These are phyloP conservation scores for Morpho helenor DNA, from an alignment of 2,888 invertebrate genomes.

Conservation along the genomic window DNA sequence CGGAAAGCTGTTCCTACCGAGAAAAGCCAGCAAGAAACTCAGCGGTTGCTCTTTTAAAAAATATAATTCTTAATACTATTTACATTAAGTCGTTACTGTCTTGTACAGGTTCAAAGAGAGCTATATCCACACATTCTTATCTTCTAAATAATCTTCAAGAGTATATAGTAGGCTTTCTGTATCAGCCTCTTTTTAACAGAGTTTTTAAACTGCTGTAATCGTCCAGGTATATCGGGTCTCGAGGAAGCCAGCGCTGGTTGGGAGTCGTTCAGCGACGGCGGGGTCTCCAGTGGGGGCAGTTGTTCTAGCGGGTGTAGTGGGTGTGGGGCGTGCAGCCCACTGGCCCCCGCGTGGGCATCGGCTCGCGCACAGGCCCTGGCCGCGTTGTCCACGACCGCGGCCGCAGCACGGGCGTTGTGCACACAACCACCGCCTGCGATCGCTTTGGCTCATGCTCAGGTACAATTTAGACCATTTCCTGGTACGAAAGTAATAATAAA, in stretches of 20 bases:
- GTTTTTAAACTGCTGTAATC: too few species aligned
- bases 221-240: constrained; percentile 48
- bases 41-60: too few species aligned
- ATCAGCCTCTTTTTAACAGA: too few species aligned
- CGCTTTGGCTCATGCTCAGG: constrained; percentile 85
- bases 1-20: too few species aligned
- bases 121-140: too few species aligned
- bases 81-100: too few species aligned
- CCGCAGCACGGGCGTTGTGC: constrained; percentile 86
- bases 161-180: too few species aligned
- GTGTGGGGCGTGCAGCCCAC: constrained; percentile 58
- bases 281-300: constrained; percentile 38
- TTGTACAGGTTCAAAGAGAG: too few species aligned
- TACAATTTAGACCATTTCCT: constrained; percentile 15
- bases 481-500: too few species aligned
- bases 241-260: constrained; percentile 50
- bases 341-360: constrained; percentile 56
- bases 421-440: constrained; percentile 96
- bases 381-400: constrained; percentile 66
- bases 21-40: too few species aligned
- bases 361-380: constrained; percentile 88
- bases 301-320: constrained; percentile 46
- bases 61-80: too few species aligned
- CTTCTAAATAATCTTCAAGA: too few species aligned
- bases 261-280: constrained; percentile 47